Percentiles rank a stretch among this genome's conserved stretches.
Evolutionary conservation across 2,888 invertebrate species (phyloP).

Genomic region (Bedellia somnulentella): DNA sequence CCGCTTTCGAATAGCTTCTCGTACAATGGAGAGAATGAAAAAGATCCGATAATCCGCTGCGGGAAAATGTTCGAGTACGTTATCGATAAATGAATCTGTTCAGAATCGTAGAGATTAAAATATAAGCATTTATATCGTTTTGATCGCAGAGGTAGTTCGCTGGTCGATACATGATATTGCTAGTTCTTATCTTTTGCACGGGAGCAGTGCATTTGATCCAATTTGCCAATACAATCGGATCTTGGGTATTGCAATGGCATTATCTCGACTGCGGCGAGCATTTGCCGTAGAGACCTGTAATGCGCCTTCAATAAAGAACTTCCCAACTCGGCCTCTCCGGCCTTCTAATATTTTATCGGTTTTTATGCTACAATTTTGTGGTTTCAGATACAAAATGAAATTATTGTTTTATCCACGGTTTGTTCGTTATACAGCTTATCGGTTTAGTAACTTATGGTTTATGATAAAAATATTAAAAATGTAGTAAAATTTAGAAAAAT

Average conservation of each 20-base stretch:
- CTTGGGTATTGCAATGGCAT: slow-evolving; percentile 55
- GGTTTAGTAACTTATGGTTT: too few relatives aligned
- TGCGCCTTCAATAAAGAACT: slow-evolving; percentile 39
- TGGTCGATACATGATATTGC: slow-evolving; percentile 43
- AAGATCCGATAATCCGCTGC: too few relatives aligned
- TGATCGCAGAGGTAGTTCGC: too few relatives aligned
- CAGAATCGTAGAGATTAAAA: neutral
- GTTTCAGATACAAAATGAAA: too few relatives aligned
- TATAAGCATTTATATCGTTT: too few relatives aligned
- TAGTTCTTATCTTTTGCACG: slow-evolving; percentile 52
- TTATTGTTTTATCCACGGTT: too few relatives aligned
- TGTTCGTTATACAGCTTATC: too few relatives aligned
- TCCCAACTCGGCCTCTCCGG: slow-evolving; percentile 14
- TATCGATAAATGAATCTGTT: neutral
- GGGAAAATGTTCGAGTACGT: too few relatives aligned
- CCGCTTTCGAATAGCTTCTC: too few relatives aligned
- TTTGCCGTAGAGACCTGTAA: slow-evolving; percentile 37
- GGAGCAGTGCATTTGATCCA: slow-evolving; percentile 61
- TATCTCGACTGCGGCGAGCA: slow-evolving; percentile 41
- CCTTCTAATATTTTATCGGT: slow-evolving; percentile 15
- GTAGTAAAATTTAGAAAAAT: too few relatives aligned
- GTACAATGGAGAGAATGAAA: too few relatives aligned
- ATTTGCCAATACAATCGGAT: slow-evolving; percentile 61
- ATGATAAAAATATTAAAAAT: too few relatives aligned
- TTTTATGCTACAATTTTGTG: slow-evolving; percentile 6